Base-by-base conservation (phyloP, 2,888 invertebrate genomes). In the Diabrotica balteata region DNA sequence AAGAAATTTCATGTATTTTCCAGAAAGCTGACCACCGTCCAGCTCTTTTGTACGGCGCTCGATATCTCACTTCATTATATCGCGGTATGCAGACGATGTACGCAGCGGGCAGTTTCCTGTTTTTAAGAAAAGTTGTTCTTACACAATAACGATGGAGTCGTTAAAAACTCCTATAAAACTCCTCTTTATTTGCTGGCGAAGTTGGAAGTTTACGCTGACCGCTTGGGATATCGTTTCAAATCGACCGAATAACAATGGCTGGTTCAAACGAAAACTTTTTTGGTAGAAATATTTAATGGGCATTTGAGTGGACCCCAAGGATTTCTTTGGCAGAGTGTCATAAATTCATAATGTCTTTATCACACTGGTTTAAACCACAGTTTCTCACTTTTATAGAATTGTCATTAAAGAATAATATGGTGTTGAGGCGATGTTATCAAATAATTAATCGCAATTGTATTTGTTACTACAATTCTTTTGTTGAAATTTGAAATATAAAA, bases 131-230 rank as follows among this genome's bases (percentile, higher is more conserved):
- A 59, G 55, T 65, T 64, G 53, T 57, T 22, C 52, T 42, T 63
- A 54, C 46, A 62, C 62, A 57, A 66, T 59, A 68, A 68, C 68
- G 32, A 43, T 45, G 53, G 59, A 68, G 66, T 68, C 66, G 68
- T 71, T 71, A 66, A 52, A 66, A 68, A 66, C 70, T 71, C 53
- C 66, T 55, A 66, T 68, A 66, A 63, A 68, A 68, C 63, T 66
- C 63, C 53, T 60, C 62, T 63, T 68, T 70, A 65, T 67, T 68
- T 55, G 51, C 53, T 55, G 63, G 46, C 49, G 54, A 9, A 43
- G 22, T 42, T 53, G 46, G 62, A 51, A 63, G 62, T 55, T 63
- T 54, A 59, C 49, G 66, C 70, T 68, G 70, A 68, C 66, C 68
- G 66, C 59, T 54, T 43, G 68, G 49, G 53, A 65, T 63, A 52